Base-by-base conservation (phyloP, 2,797 vertebrate genomes). In the Distichodus sexfasciatus region DNA sequence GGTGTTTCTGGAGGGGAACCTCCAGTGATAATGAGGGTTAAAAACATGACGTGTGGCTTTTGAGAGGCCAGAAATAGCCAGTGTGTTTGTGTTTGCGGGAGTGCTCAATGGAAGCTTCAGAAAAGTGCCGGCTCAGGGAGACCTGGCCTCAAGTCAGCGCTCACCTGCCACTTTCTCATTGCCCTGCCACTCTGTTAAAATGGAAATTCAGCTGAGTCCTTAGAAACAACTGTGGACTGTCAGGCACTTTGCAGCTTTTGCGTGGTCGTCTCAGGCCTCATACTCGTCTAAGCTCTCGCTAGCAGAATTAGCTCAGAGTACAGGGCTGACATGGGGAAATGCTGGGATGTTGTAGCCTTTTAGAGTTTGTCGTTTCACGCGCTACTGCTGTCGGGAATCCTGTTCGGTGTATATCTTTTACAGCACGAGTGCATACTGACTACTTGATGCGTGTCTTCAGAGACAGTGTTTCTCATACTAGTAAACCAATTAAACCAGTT, bases 91-190 rank as follows among this genome's bases (percentile, higher is more conserved):
- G 38, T 33, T 41, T 58, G 58, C 36, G 47, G 33, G 31, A 36
- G 7, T 53, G 14, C 33, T 40, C 35, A 33, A 19, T 51, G 23
- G 51, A 15, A 29, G 26, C 12, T 47, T 59, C 31, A 26, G 19
- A 48, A 28, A 59, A 38, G 40, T 1, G 9, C 31, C 50, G 19
- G 59, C 50, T 63, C 44, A 53, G 51, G 28, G 21, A 10, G 51
- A 60, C 17, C 47, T 24, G 59, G 46, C 43, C 36, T 31, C 36
- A 44, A n/a, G 46, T 59, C 44, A 24, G 11, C 64, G 60, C 48
- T 69, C 61, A 55, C 24, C 40, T 57, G 61, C 10, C 54, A 43
- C 69, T 47, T 66, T 55, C 14, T 54, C n/a, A 14, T 48, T 43
- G 21, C 19, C 40, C 21, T 26, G 11, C 33, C 19, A 28, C 14